phyloP scores from a whole-genome alignment of 1,140 invertebrate species.

The Brachystomella parvula region DNA sequence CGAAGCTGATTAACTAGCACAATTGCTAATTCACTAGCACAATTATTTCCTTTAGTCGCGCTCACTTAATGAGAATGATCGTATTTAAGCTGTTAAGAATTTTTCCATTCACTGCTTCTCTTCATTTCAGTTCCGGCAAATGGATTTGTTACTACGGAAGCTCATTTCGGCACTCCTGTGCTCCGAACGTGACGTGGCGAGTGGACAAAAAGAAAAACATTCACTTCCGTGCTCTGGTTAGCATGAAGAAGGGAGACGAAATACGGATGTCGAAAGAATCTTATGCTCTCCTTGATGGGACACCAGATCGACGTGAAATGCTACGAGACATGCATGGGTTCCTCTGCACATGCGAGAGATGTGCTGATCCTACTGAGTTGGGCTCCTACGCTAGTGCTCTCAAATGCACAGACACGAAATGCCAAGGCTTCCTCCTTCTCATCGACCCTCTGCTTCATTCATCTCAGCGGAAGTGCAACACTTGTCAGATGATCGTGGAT shows the following conservation, averaged over 20 bases:
- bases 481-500: not conserved
- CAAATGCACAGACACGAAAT: conserved; percentile 46
- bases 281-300: conserved; percentile 45
- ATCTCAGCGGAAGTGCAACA: not conserved
- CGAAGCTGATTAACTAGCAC: too few relatives aligned
- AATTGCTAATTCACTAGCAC: too few relatives aligned
- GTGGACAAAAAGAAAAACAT: not conserved
- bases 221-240: not conserved
- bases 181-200: not conserved
- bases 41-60: too few relatives aligned
- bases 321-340: conserved; percentile 64
- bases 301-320: conserved; percentile 57
- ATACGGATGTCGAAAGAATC: not conserved
- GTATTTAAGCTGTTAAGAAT: too few relatives aligned
- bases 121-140: not conserved
- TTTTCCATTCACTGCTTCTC: not conserved
- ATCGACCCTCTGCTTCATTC: not conserved
- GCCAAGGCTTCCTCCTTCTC: not conserved
- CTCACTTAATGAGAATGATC: too few relatives aligned
- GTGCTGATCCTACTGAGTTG: conserved; percentile 57
- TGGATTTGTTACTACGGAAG: not conserved
- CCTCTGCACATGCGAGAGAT: conserved; percentile 55
- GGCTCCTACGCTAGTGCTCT: conserved; percentile 59
- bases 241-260: not conserved
- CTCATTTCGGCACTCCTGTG: not conserved